A percentile compares a stretch with the other conserved stretches of the same genome.
phyloP scores from a whole-genome alignment of 2,888 invertebrate genomes.

The Brenthis hecate region DNA sequence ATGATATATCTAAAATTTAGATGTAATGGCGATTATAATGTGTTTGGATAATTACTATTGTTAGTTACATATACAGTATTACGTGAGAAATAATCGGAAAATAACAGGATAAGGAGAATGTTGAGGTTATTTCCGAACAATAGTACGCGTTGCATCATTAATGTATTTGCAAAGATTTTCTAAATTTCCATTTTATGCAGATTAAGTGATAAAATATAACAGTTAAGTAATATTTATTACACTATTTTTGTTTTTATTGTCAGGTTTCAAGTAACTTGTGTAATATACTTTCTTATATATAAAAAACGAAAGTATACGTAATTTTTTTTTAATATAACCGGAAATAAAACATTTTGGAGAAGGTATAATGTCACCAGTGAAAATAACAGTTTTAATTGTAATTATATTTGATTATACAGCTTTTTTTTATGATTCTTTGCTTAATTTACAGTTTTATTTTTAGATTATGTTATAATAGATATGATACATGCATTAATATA shows the following conservation, averaged over 20 bases:
- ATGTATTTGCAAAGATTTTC: constrained; percentile 43
- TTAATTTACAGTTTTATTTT: no score
- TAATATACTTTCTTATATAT: no score
- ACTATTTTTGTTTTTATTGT: no score
- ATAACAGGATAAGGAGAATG: constrained; percentile 46
- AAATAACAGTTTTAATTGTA: no score
- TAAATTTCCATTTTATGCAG: constrained; percentile 7
- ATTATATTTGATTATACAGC: no score
- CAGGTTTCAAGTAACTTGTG: no score
- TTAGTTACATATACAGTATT: constrained; percentile 43
- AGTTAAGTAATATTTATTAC: background rate
- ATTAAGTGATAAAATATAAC: constrained; percentile 6
- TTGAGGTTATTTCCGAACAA: constrained; percentile 47
- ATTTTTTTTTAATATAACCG: no score
- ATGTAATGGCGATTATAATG: constrained; percentile 12
- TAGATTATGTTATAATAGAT: background rate
- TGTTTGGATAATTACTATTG: constrained; percentile 20
- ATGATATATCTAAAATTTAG: background rate
- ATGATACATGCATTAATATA: background rate
- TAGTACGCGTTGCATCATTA: constrained; percentile 47
- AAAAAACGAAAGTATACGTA: no score
- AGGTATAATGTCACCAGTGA: no score
- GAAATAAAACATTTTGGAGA: no score
- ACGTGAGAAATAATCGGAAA: constrained; percentile 64
- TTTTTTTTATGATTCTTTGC: no score